Evolutionary conservation across 2,113 vertebrate species (phyloP).

Genomic region (Dasyprocta punctata): DNA sequence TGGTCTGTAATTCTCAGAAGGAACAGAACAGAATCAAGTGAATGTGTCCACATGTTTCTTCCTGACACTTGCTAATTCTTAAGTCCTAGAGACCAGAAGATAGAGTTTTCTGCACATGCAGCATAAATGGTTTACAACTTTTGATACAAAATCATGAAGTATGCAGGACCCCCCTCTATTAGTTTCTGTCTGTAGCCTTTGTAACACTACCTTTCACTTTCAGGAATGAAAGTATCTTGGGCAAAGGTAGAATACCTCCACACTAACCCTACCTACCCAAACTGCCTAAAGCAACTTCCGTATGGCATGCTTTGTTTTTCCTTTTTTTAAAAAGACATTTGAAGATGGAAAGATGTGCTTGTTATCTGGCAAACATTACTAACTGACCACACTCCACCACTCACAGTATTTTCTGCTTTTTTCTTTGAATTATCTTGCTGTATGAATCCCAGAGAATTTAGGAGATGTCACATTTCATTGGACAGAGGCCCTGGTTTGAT

Average conservation of each 20-base stretch:
- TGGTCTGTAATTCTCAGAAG: background rate
- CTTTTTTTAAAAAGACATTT: background rate
- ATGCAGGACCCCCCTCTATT: background rate
- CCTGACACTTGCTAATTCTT: background rate
- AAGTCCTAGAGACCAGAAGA: background rate
- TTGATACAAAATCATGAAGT: background rate
- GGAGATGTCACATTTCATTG: background rate
- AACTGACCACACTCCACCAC: background rate
- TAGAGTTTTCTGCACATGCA: background rate
- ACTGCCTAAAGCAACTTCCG: background rate
- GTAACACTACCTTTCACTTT: background rate
- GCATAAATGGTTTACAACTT: background rate
- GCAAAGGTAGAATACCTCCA: background rate
- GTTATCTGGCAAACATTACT: background rate
- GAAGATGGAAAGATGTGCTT: background rate
- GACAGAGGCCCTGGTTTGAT: constrained; percentile 25
- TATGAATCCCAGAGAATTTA: constrained; percentile 13
- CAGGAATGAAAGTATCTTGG: background rate
- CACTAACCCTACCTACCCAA: background rate
- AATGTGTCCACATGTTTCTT: background rate
- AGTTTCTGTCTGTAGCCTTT: background rate
- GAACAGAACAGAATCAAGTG: background rate
- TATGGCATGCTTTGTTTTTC: background rate
- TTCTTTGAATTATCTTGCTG: background rate
- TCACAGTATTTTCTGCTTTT: background rate